A percentile compares a stretch with the other conserved stretches of the same genome.
phyloP scores from a whole-genome alignment of 2,113 vertebrate genomes.

The Mobula hypostoma region DNA sequence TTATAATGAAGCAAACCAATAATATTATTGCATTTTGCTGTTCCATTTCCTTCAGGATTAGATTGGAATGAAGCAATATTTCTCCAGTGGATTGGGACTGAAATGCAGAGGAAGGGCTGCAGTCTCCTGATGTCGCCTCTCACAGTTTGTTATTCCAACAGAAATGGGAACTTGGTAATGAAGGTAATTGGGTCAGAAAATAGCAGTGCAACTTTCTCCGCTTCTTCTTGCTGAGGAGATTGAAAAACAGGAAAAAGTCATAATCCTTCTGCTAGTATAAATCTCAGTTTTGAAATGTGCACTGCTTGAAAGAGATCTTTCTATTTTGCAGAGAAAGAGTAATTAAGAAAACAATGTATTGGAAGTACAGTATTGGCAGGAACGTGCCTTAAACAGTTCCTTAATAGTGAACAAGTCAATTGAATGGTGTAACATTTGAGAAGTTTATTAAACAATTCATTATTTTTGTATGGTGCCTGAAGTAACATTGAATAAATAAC shows the following conservation, averaged over 20 bases:
- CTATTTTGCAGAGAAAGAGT: not conserved
- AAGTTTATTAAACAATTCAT: not conserved
- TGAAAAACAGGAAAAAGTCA: not conserved
- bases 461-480: not conserved
- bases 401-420: not conserved
- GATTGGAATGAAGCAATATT: not conserved
- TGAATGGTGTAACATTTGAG: not conserved
- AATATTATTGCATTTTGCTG: not conserved
- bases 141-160: not conserved
- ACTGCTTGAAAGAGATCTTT: not conserved
- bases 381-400: not conserved
- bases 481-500: not conserved
- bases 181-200: not conserved
- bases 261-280: not conserved
- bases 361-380: not conserved
- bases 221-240: not conserved
- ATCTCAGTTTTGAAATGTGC: not conserved
- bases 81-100: not conserved
- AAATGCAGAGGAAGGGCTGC: not conserved
- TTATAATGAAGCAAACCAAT: not conserved
- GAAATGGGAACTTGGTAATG: not conserved
- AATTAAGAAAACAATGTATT: not conserved
- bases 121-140: not conserved
- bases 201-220: not conserved
- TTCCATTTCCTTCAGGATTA: constrained; percentile 9